A percentile compares a stretch with the other conserved stretches of the same genome.
Evolutionary conservation across 2,797 vertebrate species (phyloP).

Genomic region (Iguana delicatissima): DNA sequence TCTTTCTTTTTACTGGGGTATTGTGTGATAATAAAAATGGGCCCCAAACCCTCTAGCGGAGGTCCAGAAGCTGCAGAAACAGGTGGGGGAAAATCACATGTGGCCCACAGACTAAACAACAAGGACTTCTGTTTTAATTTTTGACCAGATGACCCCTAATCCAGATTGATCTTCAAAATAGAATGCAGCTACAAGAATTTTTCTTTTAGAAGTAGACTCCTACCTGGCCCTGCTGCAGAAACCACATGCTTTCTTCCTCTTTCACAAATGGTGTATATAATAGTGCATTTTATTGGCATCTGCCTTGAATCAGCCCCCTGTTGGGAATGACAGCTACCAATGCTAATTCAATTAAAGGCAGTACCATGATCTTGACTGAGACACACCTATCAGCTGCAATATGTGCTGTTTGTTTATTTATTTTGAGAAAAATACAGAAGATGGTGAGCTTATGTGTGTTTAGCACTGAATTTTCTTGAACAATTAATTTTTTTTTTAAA

Average conservation of each 20-base stretch:
- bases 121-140: too few species aligned
- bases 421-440: conserved; percentile 66
- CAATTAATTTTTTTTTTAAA: conserved; percentile 34
- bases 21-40: too few species aligned
- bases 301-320: conserved; percentile 76
- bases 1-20: too few species aligned
- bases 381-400: conserved; percentile 34
- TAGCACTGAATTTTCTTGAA: conserved; percentile 55
- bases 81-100: too few species aligned
- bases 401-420: conserved; percentile 64
- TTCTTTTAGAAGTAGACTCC: neutral
- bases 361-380: conserved; percentile 50
- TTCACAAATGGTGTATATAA: conserved; percentile 17
- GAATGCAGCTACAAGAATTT: neutral
- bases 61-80: too few species aligned
- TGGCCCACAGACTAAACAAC: too few species aligned
- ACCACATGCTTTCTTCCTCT: conserved; percentile 43
- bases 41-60: too few species aligned
- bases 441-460: conserved; percentile 58
- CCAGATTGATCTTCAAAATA: too few species aligned
- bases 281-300: conserved; percentile 73
- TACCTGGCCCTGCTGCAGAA: neutral
- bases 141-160: neutral
- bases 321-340: conserved; percentile 72
- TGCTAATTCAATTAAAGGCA: conserved; percentile 66